Conservation (phyloP, 2,797 vertebrate species). For the Pseudochirops cupreus region DNA sequence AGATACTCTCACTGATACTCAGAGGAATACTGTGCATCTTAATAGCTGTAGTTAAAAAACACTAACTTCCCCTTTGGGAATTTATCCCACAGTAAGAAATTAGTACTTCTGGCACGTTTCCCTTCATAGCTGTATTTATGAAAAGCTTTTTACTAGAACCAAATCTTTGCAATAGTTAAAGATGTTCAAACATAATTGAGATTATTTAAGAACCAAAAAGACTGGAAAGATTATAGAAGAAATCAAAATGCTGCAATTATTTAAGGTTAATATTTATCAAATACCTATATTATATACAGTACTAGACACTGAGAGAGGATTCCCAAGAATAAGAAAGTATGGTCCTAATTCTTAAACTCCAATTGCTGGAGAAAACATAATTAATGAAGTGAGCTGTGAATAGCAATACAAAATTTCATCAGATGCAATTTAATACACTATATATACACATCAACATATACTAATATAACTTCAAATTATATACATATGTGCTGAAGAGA, state of each 20-base stretch:
- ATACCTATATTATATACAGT: background rate
- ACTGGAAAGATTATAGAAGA: constrained; percentile 37
- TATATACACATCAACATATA: background rate
- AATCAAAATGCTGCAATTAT: background rate
- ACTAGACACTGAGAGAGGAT: background rate
- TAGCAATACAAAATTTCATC: background rate
- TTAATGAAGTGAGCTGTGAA: background rate
- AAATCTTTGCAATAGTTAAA: constrained; percentile 53
- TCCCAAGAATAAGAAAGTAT: constrained; percentile 31
- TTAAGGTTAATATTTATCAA: constrained; percentile 35
- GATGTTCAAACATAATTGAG: constrained; percentile 42
- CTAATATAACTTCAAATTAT: background rate
- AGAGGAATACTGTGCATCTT: constrained; percentile 22
- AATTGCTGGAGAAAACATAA: background rate
- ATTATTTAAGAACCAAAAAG: constrained; percentile 54
- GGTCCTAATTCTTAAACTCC: background rate
- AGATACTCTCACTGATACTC: constrained; percentile 13
- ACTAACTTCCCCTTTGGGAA: constrained; percentile 53
- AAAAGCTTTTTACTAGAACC: constrained; percentile 40
- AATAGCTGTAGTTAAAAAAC: constrained; percentile 33
- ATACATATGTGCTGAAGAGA: background rate
- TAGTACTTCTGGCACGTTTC: constrained; percentile 58
- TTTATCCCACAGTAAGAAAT: constrained; percentile 56
- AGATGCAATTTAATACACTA: background rate
- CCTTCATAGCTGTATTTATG: constrained; percentile 46